Evolutionary conservation across 2,888 invertebrate genomes (phyloP), one percentile per base, ranked within the genome.

Genomic region (Agriopis aurantiaria): DNA sequence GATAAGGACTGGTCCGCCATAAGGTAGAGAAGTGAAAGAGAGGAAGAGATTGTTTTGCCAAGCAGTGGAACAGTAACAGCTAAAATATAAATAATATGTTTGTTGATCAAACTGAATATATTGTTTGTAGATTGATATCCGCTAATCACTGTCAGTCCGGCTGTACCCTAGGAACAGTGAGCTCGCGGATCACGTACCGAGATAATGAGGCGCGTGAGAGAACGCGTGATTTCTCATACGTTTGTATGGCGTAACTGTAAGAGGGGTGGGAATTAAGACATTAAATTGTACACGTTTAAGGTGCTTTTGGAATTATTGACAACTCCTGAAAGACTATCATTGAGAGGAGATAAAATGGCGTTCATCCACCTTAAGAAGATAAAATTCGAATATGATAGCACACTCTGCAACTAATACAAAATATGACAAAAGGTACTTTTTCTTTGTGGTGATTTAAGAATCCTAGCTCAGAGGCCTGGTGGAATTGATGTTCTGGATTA

Each of bases 131-230:
- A 5, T 33, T 33, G 33, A 33, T 33, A 33, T 33, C 43, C 45
- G 62, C 62, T 45, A 46, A 0, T 11, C 53, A 53, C 62, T 53
- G 7, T 9, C 45, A 62, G 9, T 53, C 45, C 14, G 43, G 17
- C 46, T 6, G 5, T 5, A 51, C 60, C 3, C 0, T 12, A 57
- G 45, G n/a, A 41, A n/a, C 62, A 53, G 52, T 43, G 11, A 52
- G 52, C 11, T 49, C 43, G 61, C 52, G 61, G 62, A 62, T 62
- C 62, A 62, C 62, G 62, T 62, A 62, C 33, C 45, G 41, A 33
- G 45, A 45, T 62, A 62, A 53, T 62, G 53, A 62, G 62, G 61
- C 66, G 55, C 49, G 53, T 66, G 66, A 66, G 66, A 66, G 59
- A 60, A 51, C 67, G 49, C 56, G 61, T 53, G 61, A 55, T 61